Evolutionary conservation across 2,888 invertebrate genomes (phyloP).

Genomic region (Heterodera filipjevi): DNA sequence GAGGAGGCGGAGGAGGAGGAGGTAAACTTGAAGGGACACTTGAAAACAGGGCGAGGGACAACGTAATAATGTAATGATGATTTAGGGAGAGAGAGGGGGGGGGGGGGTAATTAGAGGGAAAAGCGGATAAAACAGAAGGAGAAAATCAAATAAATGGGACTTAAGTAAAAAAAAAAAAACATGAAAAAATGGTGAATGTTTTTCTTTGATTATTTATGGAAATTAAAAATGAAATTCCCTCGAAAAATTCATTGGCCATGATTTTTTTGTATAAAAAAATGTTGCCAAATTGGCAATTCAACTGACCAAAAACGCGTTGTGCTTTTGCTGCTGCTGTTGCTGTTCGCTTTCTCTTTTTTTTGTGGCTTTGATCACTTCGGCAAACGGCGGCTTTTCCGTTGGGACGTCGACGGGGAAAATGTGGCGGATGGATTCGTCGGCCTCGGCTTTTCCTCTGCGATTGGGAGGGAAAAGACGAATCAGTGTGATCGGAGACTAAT

Average conservation of each 20-base stretch:
- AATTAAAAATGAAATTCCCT: neutral
- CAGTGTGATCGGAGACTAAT: neutral
- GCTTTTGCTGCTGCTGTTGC: too few species aligned
- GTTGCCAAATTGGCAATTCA: neutral
- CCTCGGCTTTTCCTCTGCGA: neutral
- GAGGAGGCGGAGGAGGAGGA: neutral
- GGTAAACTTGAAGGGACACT: neutral
- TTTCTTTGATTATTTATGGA: too few species aligned
- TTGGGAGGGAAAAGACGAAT: neutral
- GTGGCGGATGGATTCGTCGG: conserved; percentile 3
- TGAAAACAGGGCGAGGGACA: neutral
- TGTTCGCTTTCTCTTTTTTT: neutral
- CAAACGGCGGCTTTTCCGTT: neutral
- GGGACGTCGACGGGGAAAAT: conserved; percentile 3
- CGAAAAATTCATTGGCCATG: conserved; percentile 2
- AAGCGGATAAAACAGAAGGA: neutral
- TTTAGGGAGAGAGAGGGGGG: neutral
- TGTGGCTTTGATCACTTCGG: neutral
- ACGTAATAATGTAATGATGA: neutral
- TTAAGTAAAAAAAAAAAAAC: neutral
- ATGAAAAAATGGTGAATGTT: neutral
- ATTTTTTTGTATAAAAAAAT: neutral
- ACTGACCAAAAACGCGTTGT: neutral
- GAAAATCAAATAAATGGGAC: neutral
- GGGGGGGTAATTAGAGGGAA: neutral